Conservation (phyloP, 2,888 invertebrate species). For the Myopa testacea region DNA sequence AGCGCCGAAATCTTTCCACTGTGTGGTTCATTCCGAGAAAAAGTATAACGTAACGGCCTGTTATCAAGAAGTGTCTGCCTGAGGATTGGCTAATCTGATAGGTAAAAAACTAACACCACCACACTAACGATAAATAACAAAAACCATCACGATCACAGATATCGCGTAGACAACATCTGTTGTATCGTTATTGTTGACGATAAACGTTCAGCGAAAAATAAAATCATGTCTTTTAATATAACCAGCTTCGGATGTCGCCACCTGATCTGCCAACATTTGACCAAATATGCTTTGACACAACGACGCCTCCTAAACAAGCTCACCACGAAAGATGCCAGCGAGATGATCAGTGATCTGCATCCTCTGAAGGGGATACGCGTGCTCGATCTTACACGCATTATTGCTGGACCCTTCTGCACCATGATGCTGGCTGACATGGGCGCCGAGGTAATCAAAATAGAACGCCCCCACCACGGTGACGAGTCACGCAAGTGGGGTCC, state of each 20-base stretch:
- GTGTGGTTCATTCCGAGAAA: conserved; percentile 2
- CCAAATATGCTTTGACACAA: neutral
- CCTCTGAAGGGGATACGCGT: conserved; percentile 79
- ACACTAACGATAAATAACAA: neutral
- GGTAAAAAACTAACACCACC: no score
- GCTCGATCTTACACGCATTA: conserved; percentile 85
- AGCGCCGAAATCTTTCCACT: conserved; percentile 7
- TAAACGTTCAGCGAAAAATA: no score
- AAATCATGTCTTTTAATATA: neutral
- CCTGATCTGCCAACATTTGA: neutral
- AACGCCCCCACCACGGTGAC: conserved; percentile 88
- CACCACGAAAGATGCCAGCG: neutral
- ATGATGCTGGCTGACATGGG: conserved; percentile 94
- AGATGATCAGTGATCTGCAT: conserved; percentile 64
- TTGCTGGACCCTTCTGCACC: conserved; percentile 95
- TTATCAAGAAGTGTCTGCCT: neutral
- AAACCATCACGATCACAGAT: neutral
- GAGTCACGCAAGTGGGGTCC: conserved; percentile 95
- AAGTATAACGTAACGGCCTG: neutral
- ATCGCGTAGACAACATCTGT: neutral
- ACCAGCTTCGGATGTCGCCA: neutral
- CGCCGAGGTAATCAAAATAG: conserved; percentile 93
- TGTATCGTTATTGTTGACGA: no score
- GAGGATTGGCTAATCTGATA: neutral
- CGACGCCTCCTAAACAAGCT: neutral